Percentiles rank a stretch among this genome's conserved stretches.
Evolutionary conservation across 2,888 invertebrate species (phyloP).

Genomic region (Argynnis bischoffii): DNA sequence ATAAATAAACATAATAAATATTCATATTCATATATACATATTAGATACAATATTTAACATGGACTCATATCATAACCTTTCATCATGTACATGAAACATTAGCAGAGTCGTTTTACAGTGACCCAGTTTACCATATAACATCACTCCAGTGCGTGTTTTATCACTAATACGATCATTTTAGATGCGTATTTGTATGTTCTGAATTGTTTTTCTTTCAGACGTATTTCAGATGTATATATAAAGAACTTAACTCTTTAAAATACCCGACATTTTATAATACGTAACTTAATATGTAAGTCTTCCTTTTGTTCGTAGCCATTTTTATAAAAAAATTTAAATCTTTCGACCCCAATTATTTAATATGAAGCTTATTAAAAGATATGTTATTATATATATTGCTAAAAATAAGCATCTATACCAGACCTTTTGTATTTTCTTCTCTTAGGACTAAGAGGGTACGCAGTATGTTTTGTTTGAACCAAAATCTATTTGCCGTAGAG

Average conservation of each 20-base stretch:
- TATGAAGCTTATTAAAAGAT: too few species aligned
- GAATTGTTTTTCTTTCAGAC: conserved; percentile 38
- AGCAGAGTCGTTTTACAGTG: conserved; percentile 50
- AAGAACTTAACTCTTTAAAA: conserved; percentile 5
- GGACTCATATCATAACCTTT: conserved; percentile 33
- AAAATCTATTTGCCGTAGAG: too few species aligned
- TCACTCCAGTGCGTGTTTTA: conserved; percentile 65
- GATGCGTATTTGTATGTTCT: conserved; percentile 37
- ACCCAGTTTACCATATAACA: conserved; percentile 59
- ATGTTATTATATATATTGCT: too few species aligned
- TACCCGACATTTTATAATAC: too few species aligned
- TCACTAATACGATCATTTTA: conserved; percentile 70
- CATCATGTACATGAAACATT: conserved; percentile 34
- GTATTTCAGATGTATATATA: conserved; percentile 30
- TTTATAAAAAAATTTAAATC: too few species aligned
- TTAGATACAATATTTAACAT: conserved; percentile 11
- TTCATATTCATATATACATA: not conserved
- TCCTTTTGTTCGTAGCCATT: too few species aligned
- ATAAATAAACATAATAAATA: not conserved
- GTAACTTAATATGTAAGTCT: too few species aligned
- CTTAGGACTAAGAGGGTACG: too few species aligned
- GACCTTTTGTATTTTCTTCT: too few species aligned
- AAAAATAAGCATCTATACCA: too few species aligned
- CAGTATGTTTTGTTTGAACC: too few species aligned
- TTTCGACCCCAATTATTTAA: too few species aligned